These are phyloP conservation scores for Delichon dasypus DNA, from an alignment of 2,797 vertebrate genomes.

Conservation along the genomic window DNA sequence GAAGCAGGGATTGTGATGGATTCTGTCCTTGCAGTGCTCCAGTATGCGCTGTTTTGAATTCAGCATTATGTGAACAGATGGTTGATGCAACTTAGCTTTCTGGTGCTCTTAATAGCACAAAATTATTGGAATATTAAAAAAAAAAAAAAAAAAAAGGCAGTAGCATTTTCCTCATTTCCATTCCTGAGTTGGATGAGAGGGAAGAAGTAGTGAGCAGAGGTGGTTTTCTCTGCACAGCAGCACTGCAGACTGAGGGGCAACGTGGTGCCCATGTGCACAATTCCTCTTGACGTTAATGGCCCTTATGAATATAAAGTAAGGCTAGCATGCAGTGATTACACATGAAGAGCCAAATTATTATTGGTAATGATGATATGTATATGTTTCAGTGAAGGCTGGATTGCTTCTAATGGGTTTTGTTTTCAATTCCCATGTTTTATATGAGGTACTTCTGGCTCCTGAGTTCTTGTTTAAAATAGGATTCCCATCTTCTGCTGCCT, in stretches of 20 bases:
- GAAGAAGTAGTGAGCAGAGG: not conserved
- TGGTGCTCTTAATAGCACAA: not conserved
- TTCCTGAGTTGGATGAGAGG: not conserved
- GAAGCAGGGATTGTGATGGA: not conserved
- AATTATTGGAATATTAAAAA: not conserved
- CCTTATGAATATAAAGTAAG: not conserved
- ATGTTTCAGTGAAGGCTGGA: not conserved
- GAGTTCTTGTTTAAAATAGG: not conserved
- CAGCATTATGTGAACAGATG: not conserved
- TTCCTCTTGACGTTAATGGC: constrained; percentile 22
- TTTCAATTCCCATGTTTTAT: not conserved
- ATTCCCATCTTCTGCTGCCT: not conserved
- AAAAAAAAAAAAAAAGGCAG: not conserved
- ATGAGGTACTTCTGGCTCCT: not conserved
- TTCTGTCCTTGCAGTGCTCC: not conserved
- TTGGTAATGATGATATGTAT: constrained; percentile 24
- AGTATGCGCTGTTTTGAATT: not conserved
- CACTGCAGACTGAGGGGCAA: not conserved
- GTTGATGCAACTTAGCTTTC: not conserved
- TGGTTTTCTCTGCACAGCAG: not conserved
- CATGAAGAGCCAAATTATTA: constrained; percentile 25
- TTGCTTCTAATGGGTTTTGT: constrained; percentile 30
- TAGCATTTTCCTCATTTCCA: not conserved
- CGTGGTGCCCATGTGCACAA: not conserved
- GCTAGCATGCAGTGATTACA: not conserved